Base-by-base conservation (phyloP, 1,140 invertebrate species). In the Sarcophaga bullata region DNA sequence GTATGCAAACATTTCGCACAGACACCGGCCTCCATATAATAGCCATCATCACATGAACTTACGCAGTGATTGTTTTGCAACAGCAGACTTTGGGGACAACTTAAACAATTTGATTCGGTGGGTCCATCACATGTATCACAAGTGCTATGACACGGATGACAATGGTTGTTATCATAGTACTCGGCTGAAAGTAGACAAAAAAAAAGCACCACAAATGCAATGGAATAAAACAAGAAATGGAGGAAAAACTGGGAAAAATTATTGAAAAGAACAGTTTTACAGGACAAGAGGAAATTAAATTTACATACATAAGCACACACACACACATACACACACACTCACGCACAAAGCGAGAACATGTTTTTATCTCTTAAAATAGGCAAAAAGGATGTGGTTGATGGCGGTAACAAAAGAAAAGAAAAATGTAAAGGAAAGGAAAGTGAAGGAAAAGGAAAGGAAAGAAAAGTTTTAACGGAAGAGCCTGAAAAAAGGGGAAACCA, bases 1-100 rank as follows among this genome's bases (percentile, higher is more conserved):
- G 95, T 95, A 85, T 96, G 95, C 54, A 95, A 85, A 86, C 96
- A 97, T 3, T 94, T 94, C 1, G 93, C 91, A 86, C 96, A 97
- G 1, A 93, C 89, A 3, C 93, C 93, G 8, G 92, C 92, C 73
- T 94, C 93, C 81, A 93, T 91, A 85, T 94, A 97, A 86, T 92
- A 95, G 0, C 95, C 95, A 75, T 92, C 92, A 80, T 94, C 93
- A 88, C 95, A 97, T 80, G 93, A 92, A 5, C 93, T 91, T 1
- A 96, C 93, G 86, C 96, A 97, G 72, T 90, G 91, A 78, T 92
- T 91, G 58, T 93, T 92, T 86, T 96, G 93, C 0, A 96, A 91
- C 19, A 96, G 90, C 25, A 94, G 87, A 6, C 94, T 92, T 47
- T 91, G 91, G 3, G 92, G 91, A 86, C 95, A 96, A 10, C 94